Conservation (phyloP, 2,888 invertebrate genomes). For the Eurois occulta region DNA sequence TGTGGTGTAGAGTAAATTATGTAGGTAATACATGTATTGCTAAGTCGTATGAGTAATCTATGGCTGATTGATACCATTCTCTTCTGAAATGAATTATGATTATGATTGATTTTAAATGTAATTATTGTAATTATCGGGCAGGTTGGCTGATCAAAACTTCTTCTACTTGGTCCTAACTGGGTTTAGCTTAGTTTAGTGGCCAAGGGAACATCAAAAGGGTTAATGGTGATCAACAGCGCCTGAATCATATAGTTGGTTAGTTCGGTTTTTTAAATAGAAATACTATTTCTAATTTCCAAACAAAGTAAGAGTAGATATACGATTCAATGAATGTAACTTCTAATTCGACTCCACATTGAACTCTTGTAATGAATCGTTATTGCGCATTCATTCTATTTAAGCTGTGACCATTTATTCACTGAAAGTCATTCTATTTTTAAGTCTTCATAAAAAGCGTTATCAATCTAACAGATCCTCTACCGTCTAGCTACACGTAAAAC, state of each 20-base stretch:
- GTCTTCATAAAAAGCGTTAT: neutral
- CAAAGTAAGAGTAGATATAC: neutral
- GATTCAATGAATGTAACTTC: conserved; percentile 24
- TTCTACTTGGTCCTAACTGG: neutral
- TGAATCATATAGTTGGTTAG: neutral
- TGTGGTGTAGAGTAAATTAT: conserved; percentile 15
- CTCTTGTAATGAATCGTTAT: conserved; percentile 32
- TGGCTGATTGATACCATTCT: conserved; percentile 31
- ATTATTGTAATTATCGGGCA: conserved; percentile 13
- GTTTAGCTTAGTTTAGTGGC: neutral
- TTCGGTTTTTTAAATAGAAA: neutral
- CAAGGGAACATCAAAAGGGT: neutral
- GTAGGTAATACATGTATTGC: conserved; percentile 33
- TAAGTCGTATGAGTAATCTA: conserved; percentile 29
- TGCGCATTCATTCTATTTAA: conserved; percentile 24
- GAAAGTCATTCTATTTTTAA: conserved; percentile 16
- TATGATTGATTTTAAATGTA: conserved; percentile 25
- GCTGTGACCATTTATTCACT: neutral
- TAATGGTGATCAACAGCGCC: neutral
- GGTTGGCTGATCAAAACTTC: neutral
- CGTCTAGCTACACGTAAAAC: neutral
- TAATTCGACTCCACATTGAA: conserved; percentile 23
- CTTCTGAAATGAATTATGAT: conserved; percentile 28
- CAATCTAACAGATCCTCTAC: neutral
- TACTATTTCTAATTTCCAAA: neutral